Conservation (phyloP, 1,140 invertebrate genomes). For the Hydropsyche tenuis region DNA sequence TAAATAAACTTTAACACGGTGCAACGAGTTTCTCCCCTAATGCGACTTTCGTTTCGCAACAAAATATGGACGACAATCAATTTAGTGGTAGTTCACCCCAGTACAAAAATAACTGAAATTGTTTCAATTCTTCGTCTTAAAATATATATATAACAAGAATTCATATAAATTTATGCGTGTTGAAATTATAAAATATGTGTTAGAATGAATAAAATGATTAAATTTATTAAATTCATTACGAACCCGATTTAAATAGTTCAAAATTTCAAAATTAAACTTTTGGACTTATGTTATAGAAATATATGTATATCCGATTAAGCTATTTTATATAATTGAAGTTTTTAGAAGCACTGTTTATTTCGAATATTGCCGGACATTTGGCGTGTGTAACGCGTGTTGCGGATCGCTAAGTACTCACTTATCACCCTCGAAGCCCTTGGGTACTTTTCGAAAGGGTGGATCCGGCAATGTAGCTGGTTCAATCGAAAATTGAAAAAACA, state of each 20-base stretch:
- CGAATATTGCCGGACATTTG: slow-evolving; percentile 34
- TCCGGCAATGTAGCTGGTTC: slow-evolving; percentile 22
- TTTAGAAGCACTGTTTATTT: slow-evolving; percentile 10
- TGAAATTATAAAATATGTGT: too few species aligned
- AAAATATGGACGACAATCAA: slow-evolving; percentile 40
- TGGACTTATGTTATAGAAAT: too few species aligned
- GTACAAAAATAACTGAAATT: slow-evolving; percentile 11
- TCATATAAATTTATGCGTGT: too few species aligned
- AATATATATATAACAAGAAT: too few species aligned
- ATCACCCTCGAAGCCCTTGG: slow-evolving; percentile 28
- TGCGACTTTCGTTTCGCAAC: slow-evolving; percentile 34
- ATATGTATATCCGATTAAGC: too few species aligned
- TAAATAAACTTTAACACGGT: too few species aligned
- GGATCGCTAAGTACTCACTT: slow-evolving; percentile 43
- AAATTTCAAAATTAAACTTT: too few species aligned
- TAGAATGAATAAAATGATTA: too few species aligned
- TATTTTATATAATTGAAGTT: background rate
- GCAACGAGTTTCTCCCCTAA: background rate
- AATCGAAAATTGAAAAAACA: slow-evolving; percentile 13
- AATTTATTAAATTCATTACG: too few species aligned
- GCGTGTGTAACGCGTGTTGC: slow-evolving; percentile 33
- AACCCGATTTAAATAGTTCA: too few species aligned
- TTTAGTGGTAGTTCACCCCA: slow-evolving; percentile 19
- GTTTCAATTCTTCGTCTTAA: too few species aligned
- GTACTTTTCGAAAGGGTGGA: slow-evolving; percentile 22